These are phyloP conservation scores for Phoebastria nigripes DNA, from an alignment of 2,797 vertebrate species.

Conservation along the genomic window DNA sequence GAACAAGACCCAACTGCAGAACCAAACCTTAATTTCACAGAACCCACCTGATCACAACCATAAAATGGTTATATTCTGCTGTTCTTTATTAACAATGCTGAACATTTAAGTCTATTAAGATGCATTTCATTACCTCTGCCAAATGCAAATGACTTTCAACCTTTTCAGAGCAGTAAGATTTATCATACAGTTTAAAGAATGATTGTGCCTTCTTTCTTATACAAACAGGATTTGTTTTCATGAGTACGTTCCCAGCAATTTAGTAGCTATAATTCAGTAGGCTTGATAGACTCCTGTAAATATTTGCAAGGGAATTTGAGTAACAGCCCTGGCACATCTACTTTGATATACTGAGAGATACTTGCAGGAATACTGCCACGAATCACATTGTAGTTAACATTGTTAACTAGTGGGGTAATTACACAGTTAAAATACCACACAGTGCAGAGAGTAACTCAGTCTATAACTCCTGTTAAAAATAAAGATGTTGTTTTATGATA, in stretches of 20 bases:
- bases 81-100: constrained; percentile 19
- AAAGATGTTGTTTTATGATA: not conserved
- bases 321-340: constrained; percentile 19
- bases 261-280: constrained; percentile 46
- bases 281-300: constrained; percentile 63
- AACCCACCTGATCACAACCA: constrained; percentile 9
- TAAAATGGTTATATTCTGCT: constrained; percentile 31
- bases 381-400: not conserved
- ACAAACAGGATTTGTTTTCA: constrained; percentile 56
- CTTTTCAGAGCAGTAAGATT: constrained; percentile 66
- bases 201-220: constrained; percentile 47
- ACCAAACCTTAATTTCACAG: constrained; percentile 17
- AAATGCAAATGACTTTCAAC: constrained; percentile 66
- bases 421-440: not conserved
- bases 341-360: not conserved
- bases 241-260: constrained; percentile 15
- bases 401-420: constrained; percentile 14
- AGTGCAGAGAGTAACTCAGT: not conserved
- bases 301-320: constrained; percentile 60
- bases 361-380: not conserved
- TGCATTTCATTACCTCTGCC: constrained; percentile 53
- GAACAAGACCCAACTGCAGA: constrained; percentile 20
- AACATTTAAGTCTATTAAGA: constrained; percentile 65
- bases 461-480: not conserved
- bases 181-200: constrained; percentile 61